Conservation (phyloP, 2,113 vertebrate species). For the Melanotaenia duboulayi region DNA sequence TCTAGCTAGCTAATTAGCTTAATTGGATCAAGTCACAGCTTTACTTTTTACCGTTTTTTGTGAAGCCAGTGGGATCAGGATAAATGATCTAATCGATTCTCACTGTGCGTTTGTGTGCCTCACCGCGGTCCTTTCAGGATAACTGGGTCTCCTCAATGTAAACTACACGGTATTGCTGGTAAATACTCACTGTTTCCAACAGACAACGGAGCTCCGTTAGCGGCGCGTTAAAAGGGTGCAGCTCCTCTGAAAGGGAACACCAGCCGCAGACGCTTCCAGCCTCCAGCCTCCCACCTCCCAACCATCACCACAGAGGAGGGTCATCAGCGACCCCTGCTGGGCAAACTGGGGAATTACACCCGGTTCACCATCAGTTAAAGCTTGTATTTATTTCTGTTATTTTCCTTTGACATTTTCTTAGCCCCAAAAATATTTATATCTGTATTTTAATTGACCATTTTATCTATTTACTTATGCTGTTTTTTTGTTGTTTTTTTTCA, state of each 20-base stretch:
- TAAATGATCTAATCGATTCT: conserved; percentile 12
- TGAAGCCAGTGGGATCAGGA: conserved; percentile 6
- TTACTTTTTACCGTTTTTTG: conserved; percentile 45
- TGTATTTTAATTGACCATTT: too few species aligned
- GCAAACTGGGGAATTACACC: background rate
- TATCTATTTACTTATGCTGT: too few species aligned
- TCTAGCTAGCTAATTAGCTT: conserved; percentile 50
- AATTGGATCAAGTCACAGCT: conserved; percentile 46
- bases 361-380: too few species aligned
- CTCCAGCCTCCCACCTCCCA: conserved; percentile 19
- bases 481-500: too few species aligned
- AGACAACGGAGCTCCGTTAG: conserved; percentile 38
- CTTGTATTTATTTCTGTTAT: too few species aligned
- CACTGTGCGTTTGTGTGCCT: background rate
- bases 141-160: background rate
- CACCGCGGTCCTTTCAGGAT: background rate
- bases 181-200: conserved; percentile 63
- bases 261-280: conserved; percentile 51
- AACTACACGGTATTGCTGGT: background rate
- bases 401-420: too few species aligned
- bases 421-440: too few species aligned
- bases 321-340: conserved; percentile 36
- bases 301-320: background rate
- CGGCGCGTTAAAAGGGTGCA: conserved; percentile 47
- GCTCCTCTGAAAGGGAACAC: conserved; percentile 44